Base-by-base conservation (phyloP, 2,113 vertebrate genomes). In the Pteruthius melanotis region DNA sequence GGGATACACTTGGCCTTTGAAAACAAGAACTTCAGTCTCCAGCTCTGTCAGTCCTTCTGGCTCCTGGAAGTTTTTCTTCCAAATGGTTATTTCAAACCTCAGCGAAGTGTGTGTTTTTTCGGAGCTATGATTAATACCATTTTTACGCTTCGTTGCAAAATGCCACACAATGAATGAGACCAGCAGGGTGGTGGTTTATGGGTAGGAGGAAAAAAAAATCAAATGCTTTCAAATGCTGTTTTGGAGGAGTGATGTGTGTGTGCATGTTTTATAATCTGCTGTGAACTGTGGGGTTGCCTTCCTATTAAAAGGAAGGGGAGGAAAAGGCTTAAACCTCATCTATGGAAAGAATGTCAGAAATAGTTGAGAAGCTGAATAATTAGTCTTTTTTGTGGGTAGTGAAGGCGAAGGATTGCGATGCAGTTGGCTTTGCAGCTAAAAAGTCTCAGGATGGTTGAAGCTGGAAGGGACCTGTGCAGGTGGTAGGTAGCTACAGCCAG, bases 61-160 rank as follows among this genome's bases (percentile, higher is more conserved):
- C 91, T 97, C 93, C 94, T 97, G 95, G 85, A 97, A 93, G 89
- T 96, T 97, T 95, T 94, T 89, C 76, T 97, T 94, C 92, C 87
- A 91, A 89, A 77, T 96, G 93, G 83, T 96, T 94, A 92, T 87
- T 94, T 96, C 88, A 93, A 90, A 95, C 94, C 94, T 95, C 91
- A 94, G 83, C 72, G 94, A 88, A 95, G 83, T 92, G 90, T 94
- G 66, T 90, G 63, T 94, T 96, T 95, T 94, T 96, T 94, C 81
- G 68, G 78, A 74, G 89, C 81, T 87, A 93, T 95, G 94, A 96
- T 97, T 96, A 96, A 97, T 96, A 91, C 82, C 20, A 18, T 94
- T 95, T 97, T 91, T 94, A 95, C 33, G 66, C 93, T 94, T 96
- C 72, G 0, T 71, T 96, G 91, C 91, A 94, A 94, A 96, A 95